Percentiles rank a stretch among this genome's conserved stretches.
Conservation (phyloP, 2,113 vertebrate genomes). For the Stigmatopora nigra region DNA sequence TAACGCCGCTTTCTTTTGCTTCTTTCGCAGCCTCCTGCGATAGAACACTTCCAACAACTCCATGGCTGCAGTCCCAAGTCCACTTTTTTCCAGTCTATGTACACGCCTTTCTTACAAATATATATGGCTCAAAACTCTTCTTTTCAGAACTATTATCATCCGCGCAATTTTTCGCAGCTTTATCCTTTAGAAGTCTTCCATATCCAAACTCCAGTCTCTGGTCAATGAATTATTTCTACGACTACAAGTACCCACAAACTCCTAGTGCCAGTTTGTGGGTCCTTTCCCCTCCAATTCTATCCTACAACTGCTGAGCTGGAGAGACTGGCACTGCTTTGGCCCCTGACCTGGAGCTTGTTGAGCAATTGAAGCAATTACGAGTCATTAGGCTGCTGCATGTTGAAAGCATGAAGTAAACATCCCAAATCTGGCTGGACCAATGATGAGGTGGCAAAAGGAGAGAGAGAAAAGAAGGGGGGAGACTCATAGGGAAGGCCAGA, state of each 20-base stretch:
- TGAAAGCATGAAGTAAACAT: conserved; percentile 57
- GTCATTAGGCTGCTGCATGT: conserved; percentile 50
- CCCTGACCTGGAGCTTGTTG: conserved; percentile 30
- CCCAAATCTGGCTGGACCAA: conserved; percentile 30
- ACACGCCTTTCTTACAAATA: neutral
- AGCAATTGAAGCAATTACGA: conserved; percentile 56
- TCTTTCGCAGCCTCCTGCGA: conserved; percentile 62
- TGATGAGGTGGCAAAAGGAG: conserved; percentile 14
- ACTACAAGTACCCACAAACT: neutral
- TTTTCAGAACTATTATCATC: neutral
- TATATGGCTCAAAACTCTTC: neutral
- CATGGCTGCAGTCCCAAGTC: conserved; percentile 24
- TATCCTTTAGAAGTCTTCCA: neutral
- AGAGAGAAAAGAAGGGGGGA: conserved; percentile 5
- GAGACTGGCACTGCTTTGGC: conserved; percentile 3
- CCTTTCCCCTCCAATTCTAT: conserved; percentile 8
- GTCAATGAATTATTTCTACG: neutral
- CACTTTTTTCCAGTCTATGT: neutral
- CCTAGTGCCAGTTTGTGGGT: neutral
- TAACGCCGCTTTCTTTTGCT: conserved; percentile 54
- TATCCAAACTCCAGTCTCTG: neutral
- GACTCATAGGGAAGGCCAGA: conserved; percentile 35
- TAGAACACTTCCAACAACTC: conserved; percentile 64
- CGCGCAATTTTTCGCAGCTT: neutral
- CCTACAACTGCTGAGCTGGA: conserved; percentile 4